Base-by-base conservation (phyloP, 2,797 vertebrate species). In the Neostethus bicornis region DNA sequence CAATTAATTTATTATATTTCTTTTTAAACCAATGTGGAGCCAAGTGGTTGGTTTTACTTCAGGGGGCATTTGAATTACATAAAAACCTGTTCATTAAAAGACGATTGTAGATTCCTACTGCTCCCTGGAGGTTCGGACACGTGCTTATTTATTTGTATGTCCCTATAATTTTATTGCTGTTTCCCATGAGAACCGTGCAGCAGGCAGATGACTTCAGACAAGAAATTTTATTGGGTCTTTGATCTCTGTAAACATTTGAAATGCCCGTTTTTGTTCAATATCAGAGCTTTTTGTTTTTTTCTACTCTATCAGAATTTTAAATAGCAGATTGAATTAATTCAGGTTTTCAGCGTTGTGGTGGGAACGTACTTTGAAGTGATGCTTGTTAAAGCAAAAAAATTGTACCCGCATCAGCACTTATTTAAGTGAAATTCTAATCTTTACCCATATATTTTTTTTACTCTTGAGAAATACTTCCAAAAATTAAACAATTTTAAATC, bases 191-290 rank as follows among this genome's bases (percentile, higher is more conserved):
- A 70, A 64, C 20, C 61, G 65, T 58, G 73, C 51, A 53, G 75
- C 45, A 66, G 37, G 71, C 65, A 66, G 65, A 75, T 55, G 73
- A 66, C 63, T 46, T 4, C 43, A 46, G 25, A 43, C 20, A 72
- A 26, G 43, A n/a, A 63, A 84, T 73, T 74, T 79, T 48, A 84
- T 86, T 78, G 63, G 75, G 86, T 73, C 44, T 65, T 65, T 70
- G 34, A 66, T 67, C 19, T 58, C 52, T 41, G 39, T 41, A 25
- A 11, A 38, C 25, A 50, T 41, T 53, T 25, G 10, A 57, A 47
- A 42, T 6, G 16, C 13, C 17, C 51, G 10, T 29, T 28, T 32
- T 28, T 7, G 17, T 4, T 12, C 48, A 28, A 12, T 32, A 23
- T 13, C 12, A 24, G 8, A 32, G 14, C 28, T 16, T 31, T 12